Percentiles rank a stretch among this genome's conserved stretches.
Conservation (phyloP, 2,888 invertebrate genomes). For the Petrolisthes manimaculis region DNA sequence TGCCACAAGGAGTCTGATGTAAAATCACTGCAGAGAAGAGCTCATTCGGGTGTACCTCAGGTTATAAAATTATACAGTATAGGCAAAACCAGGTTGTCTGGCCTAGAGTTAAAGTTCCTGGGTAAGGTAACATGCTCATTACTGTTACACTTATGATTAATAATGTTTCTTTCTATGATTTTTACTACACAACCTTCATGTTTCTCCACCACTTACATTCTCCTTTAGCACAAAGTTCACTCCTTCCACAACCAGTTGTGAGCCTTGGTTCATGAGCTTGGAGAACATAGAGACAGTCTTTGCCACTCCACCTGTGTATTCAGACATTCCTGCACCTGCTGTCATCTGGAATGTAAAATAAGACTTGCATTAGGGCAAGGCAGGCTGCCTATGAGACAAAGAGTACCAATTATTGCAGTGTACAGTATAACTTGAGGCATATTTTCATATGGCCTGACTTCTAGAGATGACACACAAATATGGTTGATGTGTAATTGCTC, state of each 20-base stretch:
- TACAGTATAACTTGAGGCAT: neutral
- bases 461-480: too few relatives aligned
- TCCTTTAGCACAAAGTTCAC: slow-evolving; percentile 98
- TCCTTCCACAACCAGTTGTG: slow-evolving; percentile 99
- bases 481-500: too few relatives aligned
- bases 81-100: too few relatives aligned
- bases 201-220: slow-evolving; percentile 79
- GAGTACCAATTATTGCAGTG: neutral
- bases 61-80: too few relatives aligned
- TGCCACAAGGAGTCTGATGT: too few relatives aligned
- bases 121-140: too few relatives aligned
- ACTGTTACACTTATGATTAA: too few relatives aligned
- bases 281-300: slow-evolving; percentile 99
- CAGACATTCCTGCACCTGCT: slow-evolving; percentile 56
- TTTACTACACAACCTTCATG: too few relatives aligned
- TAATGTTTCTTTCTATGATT: too few relatives aligned
- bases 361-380: neutral
- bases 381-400: neutral
- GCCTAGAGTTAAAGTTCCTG: neutral
- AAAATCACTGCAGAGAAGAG: too few relatives aligned
- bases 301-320: slow-evolving; percentile 87
- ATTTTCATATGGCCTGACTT: too few relatives aligned
- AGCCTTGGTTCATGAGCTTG: slow-evolving; percentile 95
- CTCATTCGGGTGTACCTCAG: too few relatives aligned
- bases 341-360: slow-evolving; percentile 46